Evolutionary conservation across 2,888 invertebrate genomes (phyloP).

Genomic region (Brachyptera putata): DNA sequence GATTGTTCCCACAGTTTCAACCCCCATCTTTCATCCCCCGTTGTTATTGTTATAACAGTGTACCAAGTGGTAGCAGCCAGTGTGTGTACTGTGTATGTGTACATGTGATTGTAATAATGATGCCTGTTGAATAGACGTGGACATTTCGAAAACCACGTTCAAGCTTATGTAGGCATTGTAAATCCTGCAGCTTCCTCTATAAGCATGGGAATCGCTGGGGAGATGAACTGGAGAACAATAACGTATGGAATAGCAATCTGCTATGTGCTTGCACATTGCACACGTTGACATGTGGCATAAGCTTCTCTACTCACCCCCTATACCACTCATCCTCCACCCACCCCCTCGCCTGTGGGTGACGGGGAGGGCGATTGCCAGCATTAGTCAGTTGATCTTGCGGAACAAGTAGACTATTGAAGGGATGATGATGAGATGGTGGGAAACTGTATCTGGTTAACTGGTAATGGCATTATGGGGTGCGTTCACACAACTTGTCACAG

Average conservation of each 20-base stretch:
- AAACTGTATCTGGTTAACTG: constrained; percentile 17
- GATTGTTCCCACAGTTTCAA: constrained; percentile 7
- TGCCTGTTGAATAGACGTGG: constrained; percentile 7
- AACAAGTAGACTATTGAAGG: constrained; percentile 9
- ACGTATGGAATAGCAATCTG: constrained; percentile 12
- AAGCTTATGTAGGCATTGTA: neutral
- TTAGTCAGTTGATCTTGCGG: constrained; percentile 19
- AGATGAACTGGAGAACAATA: constrained; percentile 4
- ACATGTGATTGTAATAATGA: constrained; percentile 8
- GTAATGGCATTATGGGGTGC: neutral
- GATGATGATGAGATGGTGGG: constrained; percentile 6
- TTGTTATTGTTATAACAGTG: constrained; percentile 15
- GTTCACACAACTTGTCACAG: constrained; percentile 14
- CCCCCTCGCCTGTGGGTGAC: neutral
- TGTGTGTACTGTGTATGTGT: neutral
- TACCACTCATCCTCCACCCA: neutral
- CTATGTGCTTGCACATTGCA: neutral
- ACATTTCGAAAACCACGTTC: constrained; percentile 1
- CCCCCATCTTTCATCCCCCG: neutral
- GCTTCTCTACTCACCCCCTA: neutral
- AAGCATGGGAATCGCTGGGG: constrained; percentile 15
- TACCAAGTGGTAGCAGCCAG: neutral
- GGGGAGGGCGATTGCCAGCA: neutral
- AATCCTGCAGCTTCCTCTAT: neutral
- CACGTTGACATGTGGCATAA: constrained; percentile 16